phyloP scores from a whole-genome alignment of 2,888 invertebrate species.

The Azorinus chamasolen region DNA sequence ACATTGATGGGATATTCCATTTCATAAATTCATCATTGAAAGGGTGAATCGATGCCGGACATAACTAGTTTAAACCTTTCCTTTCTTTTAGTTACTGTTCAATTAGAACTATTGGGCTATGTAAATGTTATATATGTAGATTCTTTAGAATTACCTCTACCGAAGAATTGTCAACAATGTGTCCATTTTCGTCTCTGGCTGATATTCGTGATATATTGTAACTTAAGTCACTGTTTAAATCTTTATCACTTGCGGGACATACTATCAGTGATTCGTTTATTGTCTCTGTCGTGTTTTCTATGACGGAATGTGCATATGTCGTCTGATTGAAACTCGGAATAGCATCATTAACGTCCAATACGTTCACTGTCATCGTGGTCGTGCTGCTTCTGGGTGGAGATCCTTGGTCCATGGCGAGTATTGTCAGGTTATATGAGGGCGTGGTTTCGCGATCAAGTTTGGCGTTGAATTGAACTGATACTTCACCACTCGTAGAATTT shows the following conservation, averaged over 20 bases:
- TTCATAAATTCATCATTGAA: too few relatives aligned
- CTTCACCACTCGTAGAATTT: constrained; percentile 29
- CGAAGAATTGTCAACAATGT: constrained; percentile 11
- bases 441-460: constrained; percentile 44
- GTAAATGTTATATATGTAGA: too few relatives aligned
- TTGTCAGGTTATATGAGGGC: constrained; percentile 62
- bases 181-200: constrained; percentile 39
- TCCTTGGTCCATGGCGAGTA: constrained; percentile 75
- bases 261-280: background rate
- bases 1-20: too few relatives aligned
- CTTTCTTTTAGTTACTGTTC: too few relatives aligned
- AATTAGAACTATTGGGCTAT: too few relatives aligned
- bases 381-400: constrained; percentile 66
- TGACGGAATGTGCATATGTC: background rate
- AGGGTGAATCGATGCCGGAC: too few relatives aligned
- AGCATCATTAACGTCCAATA: constrained; percentile 79
- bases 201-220: constrained; percentile 29
- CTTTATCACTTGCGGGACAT: constrained; percentile 39
- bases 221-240: constrained; percentile 12
- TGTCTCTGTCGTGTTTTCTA: constrained; percentile 13
- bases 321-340: constrained; percentile 57
- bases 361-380: constrained; percentile 66
- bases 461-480: constrained; percentile 41
- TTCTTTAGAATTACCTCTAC: too few relatives aligned
- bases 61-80: too few relatives aligned